Evolutionary conservation across 2,113 vertebrate genomes (phyloP).

Genomic region (Esox niger): DNA sequence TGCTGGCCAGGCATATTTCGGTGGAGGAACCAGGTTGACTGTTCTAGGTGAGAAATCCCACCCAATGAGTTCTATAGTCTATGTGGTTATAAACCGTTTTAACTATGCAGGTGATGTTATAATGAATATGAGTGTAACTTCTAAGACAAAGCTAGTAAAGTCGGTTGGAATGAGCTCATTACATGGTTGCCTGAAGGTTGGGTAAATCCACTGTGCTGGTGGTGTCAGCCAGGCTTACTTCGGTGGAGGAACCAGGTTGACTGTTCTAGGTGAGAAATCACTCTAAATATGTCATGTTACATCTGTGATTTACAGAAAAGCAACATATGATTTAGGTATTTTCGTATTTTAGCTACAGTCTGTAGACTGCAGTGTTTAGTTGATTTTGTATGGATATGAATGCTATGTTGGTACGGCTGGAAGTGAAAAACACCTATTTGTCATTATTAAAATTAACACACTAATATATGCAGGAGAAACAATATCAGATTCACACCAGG

Average conservation of each 20-base stretch:
- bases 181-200: neutral
- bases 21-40: constrained; percentile 51
- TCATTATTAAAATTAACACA: neutral
- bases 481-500: neutral
- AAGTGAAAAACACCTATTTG: neutral
- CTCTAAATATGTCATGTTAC: neutral
- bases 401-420: neutral
- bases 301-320: neutral
- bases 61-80: neutral
- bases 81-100: neutral
- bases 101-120: neutral
- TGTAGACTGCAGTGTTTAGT: neutral
- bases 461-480: neutral
- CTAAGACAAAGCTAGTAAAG: neutral
- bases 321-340: neutral
- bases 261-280: constrained; percentile 43
- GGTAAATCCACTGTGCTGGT: neutral
- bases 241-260: constrained; percentile 53
- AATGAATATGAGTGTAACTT: too few species aligned
- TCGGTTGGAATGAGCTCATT: neutral
- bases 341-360: neutral
- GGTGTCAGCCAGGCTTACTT: constrained; percentile 41
- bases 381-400: neutral
- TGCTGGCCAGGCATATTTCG: constrained; percentile 43
- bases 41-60: constrained; percentile 46